A percentile compares a stretch with the other conserved stretches of the same genome.
phyloP scores from a whole-genome alignment of 1,140 invertebrate species.

The Drosophila arawakana region DNA sequence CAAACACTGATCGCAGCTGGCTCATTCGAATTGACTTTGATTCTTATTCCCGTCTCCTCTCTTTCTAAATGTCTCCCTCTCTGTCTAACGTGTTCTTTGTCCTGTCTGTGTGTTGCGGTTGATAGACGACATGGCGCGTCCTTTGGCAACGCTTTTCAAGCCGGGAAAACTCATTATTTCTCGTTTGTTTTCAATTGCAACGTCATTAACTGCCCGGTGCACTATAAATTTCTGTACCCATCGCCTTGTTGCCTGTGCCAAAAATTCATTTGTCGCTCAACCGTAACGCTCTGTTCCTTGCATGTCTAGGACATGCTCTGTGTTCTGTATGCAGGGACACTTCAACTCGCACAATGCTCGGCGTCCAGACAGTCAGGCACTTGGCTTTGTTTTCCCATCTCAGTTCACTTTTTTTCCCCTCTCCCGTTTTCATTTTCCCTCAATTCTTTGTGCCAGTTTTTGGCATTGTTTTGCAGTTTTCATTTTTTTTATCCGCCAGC shows the following conservation, averaged over 20 bases:
- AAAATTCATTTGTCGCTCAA: slow-evolving; percentile 62
- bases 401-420: neutral
- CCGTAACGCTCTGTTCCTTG: slow-evolving; percentile 26
- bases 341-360: slow-evolving; percentile 63
- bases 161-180: slow-evolving; percentile 77
- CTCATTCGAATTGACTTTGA: slow-evolving; percentile 68
- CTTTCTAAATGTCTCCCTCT: neutral
- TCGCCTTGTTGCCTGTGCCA: slow-evolving; percentile 42
- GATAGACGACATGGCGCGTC: slow-evolving; percentile 68
- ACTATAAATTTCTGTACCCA: slow-evolving; percentile 58
- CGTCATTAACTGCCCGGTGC: slow-evolving; percentile 72
- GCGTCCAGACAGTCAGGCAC: slow-evolving; percentile 72
- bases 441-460: slow-evolving; percentile 63
- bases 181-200: slow-evolving; percentile 80
- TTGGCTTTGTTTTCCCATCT: slow-evolving; percentile 60
- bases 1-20: slow-evolving; percentile 52
- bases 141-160: slow-evolving; percentile 43
- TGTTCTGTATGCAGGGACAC: slow-evolving; percentile 41
- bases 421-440: slow-evolving; percentile 29
- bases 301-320: slow-evolving; percentile 42
- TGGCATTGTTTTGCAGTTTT: slow-evolving; percentile 56
- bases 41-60: slow-evolving; percentile 27
- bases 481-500: slow-evolving; percentile 45
- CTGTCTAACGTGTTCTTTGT: slow-evolving; percentile 3
- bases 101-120: slow-evolving; percentile 69